Base-by-base conservation (phyloP, 2,113 vertebrate species). In the Perca fluviatilis region DNA sequence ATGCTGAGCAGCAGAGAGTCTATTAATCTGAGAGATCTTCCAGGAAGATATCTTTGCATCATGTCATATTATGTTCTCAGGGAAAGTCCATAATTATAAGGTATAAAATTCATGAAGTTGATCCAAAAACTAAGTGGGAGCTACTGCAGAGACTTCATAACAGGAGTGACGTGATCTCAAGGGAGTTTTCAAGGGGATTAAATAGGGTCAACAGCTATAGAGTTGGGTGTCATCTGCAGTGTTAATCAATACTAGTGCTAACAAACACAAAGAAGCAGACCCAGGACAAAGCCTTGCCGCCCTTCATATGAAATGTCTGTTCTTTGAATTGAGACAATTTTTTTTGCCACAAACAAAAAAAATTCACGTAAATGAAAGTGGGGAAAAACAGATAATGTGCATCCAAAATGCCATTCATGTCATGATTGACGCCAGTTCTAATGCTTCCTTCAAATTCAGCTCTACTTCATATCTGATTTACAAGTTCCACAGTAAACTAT, bases 211-310 rank as follows among this genome's bases (percentile, higher is more conserved):
- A 33, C 33, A 33, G 33, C 5, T 33, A 33, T 33, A 33, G 11
- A 79, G 21, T 21, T 23, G 4, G 21, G 1, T 64, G n/a, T 83
- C 67, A 83, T 80, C 57, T 82, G 82, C 47, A 70, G 6, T 33
- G 33, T 33, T 33, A 6, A 33, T 33, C 33, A 6, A 33, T 33
- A 33, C 0, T 19, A 19, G 6, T 19, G 21, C 10, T 50, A 53
- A 51, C 14, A 15, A 47, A 72, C 16, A 19, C 1, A 58, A 58
- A 58, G 7, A 57, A 25, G 18, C 0, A 0, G 2, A 73, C 18
- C 23, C 11, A 33, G 56, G 2, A 30, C 18, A 49, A 49, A 33
- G 18, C 56, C 56, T 21, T 60, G 70, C 0, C 0, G 23, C 4
- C 5, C 54, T 46, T 3, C 33, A 16, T 25, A 2, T 71, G 4